Conservation (phyloP, 30 jellyfish, hydroid and myxozoan genomes). For the Turritopsis dohrnii region DNA sequence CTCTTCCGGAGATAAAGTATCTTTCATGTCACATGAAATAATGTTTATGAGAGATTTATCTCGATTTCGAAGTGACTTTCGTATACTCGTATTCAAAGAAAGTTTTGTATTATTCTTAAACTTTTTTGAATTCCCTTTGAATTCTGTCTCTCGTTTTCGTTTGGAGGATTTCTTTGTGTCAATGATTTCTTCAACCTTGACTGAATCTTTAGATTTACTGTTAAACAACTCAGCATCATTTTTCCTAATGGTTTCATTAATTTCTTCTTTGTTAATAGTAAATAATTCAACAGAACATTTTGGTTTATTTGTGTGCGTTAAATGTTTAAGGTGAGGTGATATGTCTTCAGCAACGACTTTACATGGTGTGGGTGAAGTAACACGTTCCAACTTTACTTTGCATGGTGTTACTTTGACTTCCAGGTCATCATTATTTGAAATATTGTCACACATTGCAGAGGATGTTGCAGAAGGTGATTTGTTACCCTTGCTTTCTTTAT, state of each 20-base stretch:
- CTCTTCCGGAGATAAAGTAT: background rate
- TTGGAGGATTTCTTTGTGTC: background rate
- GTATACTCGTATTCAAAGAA: background rate
- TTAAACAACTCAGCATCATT: too few relatives aligned
- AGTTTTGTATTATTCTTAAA: background rate
- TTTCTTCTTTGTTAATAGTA: too few relatives aligned
- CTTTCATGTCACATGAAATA: background rate
- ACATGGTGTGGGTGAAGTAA: constrained; percentile 7
- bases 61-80: background rate
- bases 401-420: constrained; percentile 7
- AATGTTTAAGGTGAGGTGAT: background rate
- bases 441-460: background rate
- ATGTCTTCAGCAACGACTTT: too few relatives aligned
- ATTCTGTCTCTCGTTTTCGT: background rate
- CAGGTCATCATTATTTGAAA: background rate
- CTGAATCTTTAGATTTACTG: background rate
- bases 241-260: too few relatives aligned
- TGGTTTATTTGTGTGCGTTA: background rate
- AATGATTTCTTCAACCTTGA: background rate
- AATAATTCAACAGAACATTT: background rate
- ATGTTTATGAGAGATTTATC: background rate
- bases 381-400: constrained; percentile 1
- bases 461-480: background rate
- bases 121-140: background rate
- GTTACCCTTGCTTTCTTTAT: background rate